Conservation (phyloP, 2,797 vertebrate species). For the Oryzias sinensis region DNA sequence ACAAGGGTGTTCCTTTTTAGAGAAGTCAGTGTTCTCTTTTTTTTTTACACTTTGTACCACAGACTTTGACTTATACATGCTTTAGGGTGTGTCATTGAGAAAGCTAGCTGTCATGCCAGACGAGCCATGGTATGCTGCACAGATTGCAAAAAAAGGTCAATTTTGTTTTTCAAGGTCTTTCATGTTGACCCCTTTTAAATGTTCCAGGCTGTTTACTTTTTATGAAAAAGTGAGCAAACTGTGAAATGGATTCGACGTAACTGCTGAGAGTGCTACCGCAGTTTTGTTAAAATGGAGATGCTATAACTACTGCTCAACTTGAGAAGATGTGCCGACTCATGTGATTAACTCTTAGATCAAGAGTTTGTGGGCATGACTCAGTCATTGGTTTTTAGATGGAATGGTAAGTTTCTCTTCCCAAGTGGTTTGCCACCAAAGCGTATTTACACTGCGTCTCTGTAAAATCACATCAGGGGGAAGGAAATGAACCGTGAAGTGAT, state of each 20-base stretch:
- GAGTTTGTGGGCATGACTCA: slow-evolving; percentile 66
- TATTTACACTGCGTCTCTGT: slow-evolving; percentile 12
- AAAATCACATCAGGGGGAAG: slow-evolving; percentile 28
- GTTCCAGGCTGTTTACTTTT: too few species aligned
- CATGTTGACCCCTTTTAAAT: too few species aligned
- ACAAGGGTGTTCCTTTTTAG: slow-evolving; percentile 19
- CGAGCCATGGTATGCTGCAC: slow-evolving; percentile 5
- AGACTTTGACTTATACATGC: slow-evolving; percentile 1
- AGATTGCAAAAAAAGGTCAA: neutral
- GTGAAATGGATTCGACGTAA: neutral
- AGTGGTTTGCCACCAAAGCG: slow-evolving; percentile 48
- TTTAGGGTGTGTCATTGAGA: slow-evolving; percentile 16
- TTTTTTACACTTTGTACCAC: slow-evolving; percentile 2
- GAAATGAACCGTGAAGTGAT: slow-evolving; percentile 26
- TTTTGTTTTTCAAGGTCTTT: too few species aligned
- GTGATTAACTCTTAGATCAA: slow-evolving; percentile 35
- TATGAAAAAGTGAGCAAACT: neutral
- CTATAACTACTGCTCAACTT: slow-evolving; percentile 25
- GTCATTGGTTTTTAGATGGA: slow-evolving; percentile 49
- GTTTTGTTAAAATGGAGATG: slow-evolving; percentile 17
- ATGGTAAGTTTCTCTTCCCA: slow-evolving; percentile 60
- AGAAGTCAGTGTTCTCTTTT: slow-evolving; percentile 1
- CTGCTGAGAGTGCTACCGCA: slow-evolving; percentile 7
- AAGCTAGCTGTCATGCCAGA: slow-evolving; percentile 16
- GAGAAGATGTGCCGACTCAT: slow-evolving; percentile 28